These are phyloP conservation scores for Drosophila pandora DNA, from an alignment of 1,140 invertebrate genomes.

Conservation along the genomic window DNA sequence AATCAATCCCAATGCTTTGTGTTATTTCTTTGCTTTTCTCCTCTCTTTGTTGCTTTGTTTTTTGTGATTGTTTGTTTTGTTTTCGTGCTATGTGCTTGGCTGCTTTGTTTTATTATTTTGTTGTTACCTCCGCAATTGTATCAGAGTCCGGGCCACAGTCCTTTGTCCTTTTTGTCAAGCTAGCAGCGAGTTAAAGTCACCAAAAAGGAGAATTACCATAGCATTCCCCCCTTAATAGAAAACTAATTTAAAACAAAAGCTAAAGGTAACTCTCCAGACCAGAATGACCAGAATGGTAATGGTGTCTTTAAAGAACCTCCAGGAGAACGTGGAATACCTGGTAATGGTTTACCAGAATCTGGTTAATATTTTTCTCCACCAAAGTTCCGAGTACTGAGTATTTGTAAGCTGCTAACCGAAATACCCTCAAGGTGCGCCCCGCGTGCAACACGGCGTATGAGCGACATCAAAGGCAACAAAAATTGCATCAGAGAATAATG, in stretches of 20 bases:
- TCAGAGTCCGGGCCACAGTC: constrained; percentile 19
- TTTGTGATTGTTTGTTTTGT: constrained; percentile 23
- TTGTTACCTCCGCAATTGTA: constrained; percentile 65
- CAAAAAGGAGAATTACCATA: too few relatives aligned
- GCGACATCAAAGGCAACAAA: constrained; percentile 40
- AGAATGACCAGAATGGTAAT: too few relatives aligned
- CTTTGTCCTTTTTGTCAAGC: constrained; percentile 22
- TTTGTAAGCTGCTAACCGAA: background rate
- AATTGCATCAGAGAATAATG: constrained; percentile 55
- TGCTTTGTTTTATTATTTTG: constrained; percentile 53
- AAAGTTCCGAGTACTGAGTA: background rate
- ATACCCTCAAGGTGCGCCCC: background rate
- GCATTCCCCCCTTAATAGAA: background rate
- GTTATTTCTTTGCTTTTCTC: constrained; percentile 17
- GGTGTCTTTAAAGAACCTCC: too few relatives aligned
- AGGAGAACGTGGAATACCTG: background rate
- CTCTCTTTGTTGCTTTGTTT: constrained; percentile 9
- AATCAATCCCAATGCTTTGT: constrained; percentile 79
- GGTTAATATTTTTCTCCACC: background rate
- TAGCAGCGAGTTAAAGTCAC: background rate
- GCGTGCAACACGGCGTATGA: constrained; percentile 71
- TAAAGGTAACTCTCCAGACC: background rate
- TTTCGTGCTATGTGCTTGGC: constrained; percentile 10
- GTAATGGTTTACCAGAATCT: background rate
- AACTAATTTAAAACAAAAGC: constrained; percentile 21